phyloP scores from a whole-genome alignment of 2,113 vertebrate species.

The Boulengeromyrus knoepffleri region DNA sequence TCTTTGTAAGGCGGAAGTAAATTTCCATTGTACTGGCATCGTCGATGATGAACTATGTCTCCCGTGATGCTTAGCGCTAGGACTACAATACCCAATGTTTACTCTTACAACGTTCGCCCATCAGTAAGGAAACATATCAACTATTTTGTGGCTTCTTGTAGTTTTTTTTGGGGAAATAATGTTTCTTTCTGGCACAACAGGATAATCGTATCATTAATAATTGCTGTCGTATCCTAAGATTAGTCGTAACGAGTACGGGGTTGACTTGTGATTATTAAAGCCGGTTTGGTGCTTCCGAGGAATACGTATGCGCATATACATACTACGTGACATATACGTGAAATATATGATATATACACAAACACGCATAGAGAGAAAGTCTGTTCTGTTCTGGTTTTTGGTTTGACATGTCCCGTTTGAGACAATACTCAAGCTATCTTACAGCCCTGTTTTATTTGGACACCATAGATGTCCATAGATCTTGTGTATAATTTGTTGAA shows the following conservation, averaged over 20 bases:
- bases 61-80: conserved; percentile 40
- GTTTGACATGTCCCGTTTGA: background rate
- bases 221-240: background rate
- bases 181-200: background rate
- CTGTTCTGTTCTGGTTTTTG: background rate
- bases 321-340: too few species aligned
- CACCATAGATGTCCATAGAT: background rate
- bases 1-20: conserved; percentile 8
- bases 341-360: too few species aligned
- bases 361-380: too few species aligned
- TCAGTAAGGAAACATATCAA: background rate
- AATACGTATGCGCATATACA: too few species aligned
- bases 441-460: background rate
- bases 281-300: too few species aligned
- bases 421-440: background rate
- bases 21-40: conserved; percentile 17
- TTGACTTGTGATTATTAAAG: background rate
- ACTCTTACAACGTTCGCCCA: background rate
- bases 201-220: background rate
- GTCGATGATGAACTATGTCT: conserved; percentile 34
- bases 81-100: conserved; percentile 17
- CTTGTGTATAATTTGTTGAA: background rate
- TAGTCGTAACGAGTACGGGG: background rate
- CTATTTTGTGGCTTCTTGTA: background rate
- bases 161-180: background rate